A percentile compares a stretch with the other conserved stretches of the same genome.
These are phyloP conservation scores for Mallotus villosus DNA, from an alignment of 2,797 vertebrate species.

Conservation along the genomic window DNA sequence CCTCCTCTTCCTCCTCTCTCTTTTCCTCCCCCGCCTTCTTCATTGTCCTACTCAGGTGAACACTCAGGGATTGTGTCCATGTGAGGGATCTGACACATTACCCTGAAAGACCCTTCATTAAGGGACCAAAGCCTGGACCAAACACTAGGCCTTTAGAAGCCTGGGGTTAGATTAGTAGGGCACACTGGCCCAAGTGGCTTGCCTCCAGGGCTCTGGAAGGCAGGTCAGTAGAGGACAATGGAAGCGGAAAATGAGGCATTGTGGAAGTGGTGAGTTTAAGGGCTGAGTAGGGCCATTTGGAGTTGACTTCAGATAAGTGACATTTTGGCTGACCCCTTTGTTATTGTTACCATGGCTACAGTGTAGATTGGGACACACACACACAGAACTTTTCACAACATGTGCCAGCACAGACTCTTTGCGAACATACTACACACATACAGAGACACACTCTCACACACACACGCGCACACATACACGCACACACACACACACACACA, in stretches of 20 bases:
- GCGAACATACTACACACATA: neutral
- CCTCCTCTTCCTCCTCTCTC: conserved; percentile 8
- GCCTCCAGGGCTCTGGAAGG: conserved; percentile 44
- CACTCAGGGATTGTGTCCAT: conserved; percentile 35
- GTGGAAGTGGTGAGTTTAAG: conserved; percentile 57
- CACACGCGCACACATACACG: conserved; percentile 5
- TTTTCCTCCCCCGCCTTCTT: conserved; percentile 22
- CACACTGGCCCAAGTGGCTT: conserved; percentile 22
- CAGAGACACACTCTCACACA: conserved; percentile 8
- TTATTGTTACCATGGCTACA: conserved; percentile 40
- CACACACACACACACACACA: neutral
- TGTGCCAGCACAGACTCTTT: too few species aligned
- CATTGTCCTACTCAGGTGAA: conserved; percentile 34
- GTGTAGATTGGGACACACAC: neutral
- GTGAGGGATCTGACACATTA: conserved; percentile 28
- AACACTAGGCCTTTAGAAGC: conserved; percentile 44
- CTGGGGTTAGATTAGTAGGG: conserved; percentile 48
- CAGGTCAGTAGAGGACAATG: conserved; percentile 57
- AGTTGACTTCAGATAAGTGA: conserved; percentile 52
- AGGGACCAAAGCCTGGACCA: conserved; percentile 52
- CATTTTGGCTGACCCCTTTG: conserved; percentile 44
- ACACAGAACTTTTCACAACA: neutral
- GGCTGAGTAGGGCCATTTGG: conserved; percentile 38
- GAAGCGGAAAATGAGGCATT: conserved; percentile 52
- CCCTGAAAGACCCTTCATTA: conserved; percentile 52